A percentile compares a stretch with the other conserved stretches of the same genome.
These are phyloP conservation scores for Ophion ventricosus DNA, from an alignment of 2,888 invertebrate genomes.

Conservation along the genomic window DNA sequence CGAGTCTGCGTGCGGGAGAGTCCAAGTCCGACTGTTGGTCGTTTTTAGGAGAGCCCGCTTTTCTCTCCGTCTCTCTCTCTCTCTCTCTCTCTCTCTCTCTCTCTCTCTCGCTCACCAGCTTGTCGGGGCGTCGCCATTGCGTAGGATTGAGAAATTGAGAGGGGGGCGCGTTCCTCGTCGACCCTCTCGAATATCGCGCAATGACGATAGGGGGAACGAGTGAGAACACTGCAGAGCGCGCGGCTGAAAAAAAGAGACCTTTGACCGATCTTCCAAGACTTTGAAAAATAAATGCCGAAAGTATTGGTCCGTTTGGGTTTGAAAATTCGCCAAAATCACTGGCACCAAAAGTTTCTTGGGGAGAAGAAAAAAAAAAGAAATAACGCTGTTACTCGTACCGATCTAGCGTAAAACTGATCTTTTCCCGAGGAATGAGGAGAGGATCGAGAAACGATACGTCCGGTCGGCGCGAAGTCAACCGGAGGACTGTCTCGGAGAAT, in stretches of 20 bases:
- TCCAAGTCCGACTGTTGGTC: slow-evolving; percentile 67
- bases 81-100: slow-evolving; percentile 10
- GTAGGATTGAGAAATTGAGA: slow-evolving; percentile 73
- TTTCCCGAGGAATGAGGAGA: neutral
- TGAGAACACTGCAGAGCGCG: slow-evolving; percentile 33
- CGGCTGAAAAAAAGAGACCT: slow-evolving; percentile 21
- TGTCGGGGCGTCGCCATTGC: slow-evolving; percentile 81
- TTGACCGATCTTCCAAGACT: neutral
- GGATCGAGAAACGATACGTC: slow-evolving; percentile 70
- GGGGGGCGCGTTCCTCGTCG: slow-evolving; percentile 65
- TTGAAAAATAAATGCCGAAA: neutral
- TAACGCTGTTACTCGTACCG: neutral
- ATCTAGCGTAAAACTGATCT: neutral
- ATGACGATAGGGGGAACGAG: slow-evolving; percentile 61
- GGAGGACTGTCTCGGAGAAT: slow-evolving; percentile 79
- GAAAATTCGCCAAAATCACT: neutral
- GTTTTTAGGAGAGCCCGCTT: slow-evolving; percentile 35
- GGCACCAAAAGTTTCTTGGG: neutral
- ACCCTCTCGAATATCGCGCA: slow-evolving; percentile 60
- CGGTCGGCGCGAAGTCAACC: slow-evolving; percentile 78
- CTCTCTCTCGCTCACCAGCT: slow-evolving; percentile 62
- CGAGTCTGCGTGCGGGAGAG: slow-evolving; percentile 77
- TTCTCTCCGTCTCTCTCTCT: slow-evolving; percentile 5
- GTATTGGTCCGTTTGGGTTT: neutral
- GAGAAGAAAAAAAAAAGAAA: neutral